phyloP scores from a whole-genome alignment of 2,888 invertebrate species.

The Hirudinaria manillensis region DNA sequence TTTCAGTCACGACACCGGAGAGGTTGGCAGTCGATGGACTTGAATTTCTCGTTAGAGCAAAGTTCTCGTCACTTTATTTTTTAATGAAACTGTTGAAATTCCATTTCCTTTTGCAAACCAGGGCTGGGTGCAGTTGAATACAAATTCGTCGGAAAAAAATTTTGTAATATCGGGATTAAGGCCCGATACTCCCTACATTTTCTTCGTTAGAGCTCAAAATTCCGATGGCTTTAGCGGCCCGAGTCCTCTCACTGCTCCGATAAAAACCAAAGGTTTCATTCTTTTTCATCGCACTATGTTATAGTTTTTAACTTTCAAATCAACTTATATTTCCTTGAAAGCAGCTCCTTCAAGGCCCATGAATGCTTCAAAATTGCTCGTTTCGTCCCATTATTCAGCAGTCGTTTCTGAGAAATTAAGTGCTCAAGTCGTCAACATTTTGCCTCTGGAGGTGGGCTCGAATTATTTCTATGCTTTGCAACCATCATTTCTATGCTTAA shows the following conservation, averaged over 20 bases:
- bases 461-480: slow-evolving; percentile 4
- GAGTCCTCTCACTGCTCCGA: slow-evolving; percentile 57
- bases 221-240: slow-evolving; percentile 76
- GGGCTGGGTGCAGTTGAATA: slow-evolving; percentile 58
- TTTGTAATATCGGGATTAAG: slow-evolving; percentile 69
- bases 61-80: no score
- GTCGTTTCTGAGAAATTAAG: slow-evolving; percentile 57
- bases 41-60: not conserved
- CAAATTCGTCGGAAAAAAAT: slow-evolving; percentile 64
- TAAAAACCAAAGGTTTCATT: slow-evolving; percentile 34
- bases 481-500: not conserved
- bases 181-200: slow-evolving; percentile 75
- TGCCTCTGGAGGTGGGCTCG: slow-evolving; percentile 60
- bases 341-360: not conserved
- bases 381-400: not conserved
- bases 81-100: no score
- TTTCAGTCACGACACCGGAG: slow-evolving; percentile 59
- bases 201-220: slow-evolving; percentile 77
- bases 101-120: slow-evolving; percentile 34
- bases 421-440: slow-evolving; percentile 70
- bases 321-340: not conserved
- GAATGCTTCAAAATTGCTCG: not conserved
- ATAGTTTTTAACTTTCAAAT: not conserved
- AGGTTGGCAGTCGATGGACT: slow-evolving; percentile 40
- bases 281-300: not conserved